Percentiles rank a stretch among this genome's conserved stretches.
These are phyloP conservation scores for Leptinotarsa undecemlineata DNA, from an alignment of 1,140 invertebrate species.

Conservation along the genomic window DNA sequence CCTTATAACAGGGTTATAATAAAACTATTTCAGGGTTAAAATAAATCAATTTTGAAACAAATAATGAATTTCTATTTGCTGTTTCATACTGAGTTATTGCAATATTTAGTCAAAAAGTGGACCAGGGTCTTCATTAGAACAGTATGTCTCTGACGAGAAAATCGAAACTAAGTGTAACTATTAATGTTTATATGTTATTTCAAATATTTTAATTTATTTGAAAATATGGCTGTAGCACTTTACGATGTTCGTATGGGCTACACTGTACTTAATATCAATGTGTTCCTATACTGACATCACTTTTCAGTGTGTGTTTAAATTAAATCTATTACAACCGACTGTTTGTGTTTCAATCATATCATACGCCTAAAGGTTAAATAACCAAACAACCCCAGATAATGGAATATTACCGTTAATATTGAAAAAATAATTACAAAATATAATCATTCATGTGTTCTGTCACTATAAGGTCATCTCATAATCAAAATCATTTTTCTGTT, in stretches of 20 bases:
- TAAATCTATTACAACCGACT: slow-evolving; percentile 50
- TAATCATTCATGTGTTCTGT: too few relatives aligned
- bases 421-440: too few relatives aligned
- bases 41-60: slow-evolving; percentile 24
- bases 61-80: slow-evolving; percentile 14
- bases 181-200: slow-evolving; percentile 52
- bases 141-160: slow-evolving; percentile 26
- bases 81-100: slow-evolving; percentile 13
- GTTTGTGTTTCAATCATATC: neutral
- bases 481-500: too few relatives aligned
- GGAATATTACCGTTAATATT: too few relatives aligned
- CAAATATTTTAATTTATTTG: slow-evolving; percentile 53
- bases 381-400: too few relatives aligned
- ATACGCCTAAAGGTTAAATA: too few relatives aligned
- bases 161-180: slow-evolving; percentile 47
- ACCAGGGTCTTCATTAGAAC: slow-evolving; percentile 44
- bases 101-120: slow-evolving; percentile 42
- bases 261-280: slow-evolving; percentile 48
- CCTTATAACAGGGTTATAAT: slow-evolving; percentile 12
- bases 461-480: too few relatives aligned
- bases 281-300: slow-evolving; percentile 53
- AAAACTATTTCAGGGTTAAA: slow-evolving; percentile 42
- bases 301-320: slow-evolving; percentile 54
- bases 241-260: slow-evolving; percentile 50
- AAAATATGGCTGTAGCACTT: slow-evolving; percentile 50